Conservation (phyloP, 2,888 invertebrate genomes). For the Phaedon cochleariae region DNA sequence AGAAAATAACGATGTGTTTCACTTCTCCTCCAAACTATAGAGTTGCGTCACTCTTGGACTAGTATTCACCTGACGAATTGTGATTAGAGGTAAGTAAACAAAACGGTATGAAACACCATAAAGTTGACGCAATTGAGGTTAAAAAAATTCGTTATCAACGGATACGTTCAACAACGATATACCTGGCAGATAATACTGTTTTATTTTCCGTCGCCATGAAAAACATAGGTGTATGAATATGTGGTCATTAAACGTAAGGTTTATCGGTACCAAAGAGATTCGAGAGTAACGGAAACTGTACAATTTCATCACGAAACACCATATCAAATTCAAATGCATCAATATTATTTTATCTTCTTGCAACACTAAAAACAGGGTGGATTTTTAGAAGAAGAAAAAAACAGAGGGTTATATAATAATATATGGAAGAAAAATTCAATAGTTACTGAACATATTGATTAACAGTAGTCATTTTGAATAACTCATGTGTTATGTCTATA, state of each 20-base stretch:
- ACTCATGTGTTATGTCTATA: no score
- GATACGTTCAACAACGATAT: slow-evolving; percentile 8
- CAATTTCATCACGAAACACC: background rate
- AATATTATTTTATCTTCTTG: no score
- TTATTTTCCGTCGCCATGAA: slow-evolving; percentile 1
- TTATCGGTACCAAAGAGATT: background rate
- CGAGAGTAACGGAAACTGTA: background rate
- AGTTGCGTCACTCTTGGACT: background rate
- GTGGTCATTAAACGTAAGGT: background rate
- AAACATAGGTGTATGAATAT: background rate
- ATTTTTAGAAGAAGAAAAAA: no score
- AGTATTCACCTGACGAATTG: background rate
- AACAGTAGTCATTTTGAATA: no score
- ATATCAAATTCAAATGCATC: background rate
- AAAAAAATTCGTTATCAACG: slow-evolving; percentile 15
- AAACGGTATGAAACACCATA: background rate
- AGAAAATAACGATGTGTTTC: background rate
- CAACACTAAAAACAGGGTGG: no score
- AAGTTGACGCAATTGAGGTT: slow-evolving; percentile 12
- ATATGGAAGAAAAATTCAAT: no score
- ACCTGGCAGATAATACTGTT: slow-evolving; percentile 11
- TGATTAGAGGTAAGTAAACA: slow-evolving; percentile 8
- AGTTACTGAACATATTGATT: no score
- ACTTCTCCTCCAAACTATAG: background rate
- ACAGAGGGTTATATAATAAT: no score